Evolutionary conservation across 2,888 invertebrate genomes (phyloP).

Genomic region (Phytoseiulus persimilis): DNA sequence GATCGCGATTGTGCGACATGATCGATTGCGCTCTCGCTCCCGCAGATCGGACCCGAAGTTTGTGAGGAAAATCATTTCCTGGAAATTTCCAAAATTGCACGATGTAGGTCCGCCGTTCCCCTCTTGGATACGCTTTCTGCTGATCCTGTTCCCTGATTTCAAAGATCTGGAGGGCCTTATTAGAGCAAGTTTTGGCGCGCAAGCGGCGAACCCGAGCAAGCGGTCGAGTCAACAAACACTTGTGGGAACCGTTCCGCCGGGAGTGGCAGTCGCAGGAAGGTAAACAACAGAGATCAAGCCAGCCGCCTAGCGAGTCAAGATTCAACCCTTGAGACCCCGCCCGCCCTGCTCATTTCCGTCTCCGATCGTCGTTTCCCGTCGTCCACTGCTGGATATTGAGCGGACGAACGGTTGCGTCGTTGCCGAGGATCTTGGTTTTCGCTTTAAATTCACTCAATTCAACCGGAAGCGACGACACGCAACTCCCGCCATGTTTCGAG

Average conservation of each 20-base stretch:
- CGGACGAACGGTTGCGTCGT: neutral
- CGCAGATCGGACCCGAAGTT: too few relatives aligned
- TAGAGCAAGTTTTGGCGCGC: neutral
- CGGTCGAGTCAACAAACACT: constrained; percentile 24
- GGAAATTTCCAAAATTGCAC: too few relatives aligned
- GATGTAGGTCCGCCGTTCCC: too few relatives aligned
- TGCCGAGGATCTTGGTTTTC: neutral
- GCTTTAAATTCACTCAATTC: neutral
- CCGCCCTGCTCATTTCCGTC: neutral
- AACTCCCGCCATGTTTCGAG: too few relatives aligned
- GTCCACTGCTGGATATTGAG: neutral
- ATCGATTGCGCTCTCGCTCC: too few relatives aligned
- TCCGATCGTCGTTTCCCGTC: neutral
- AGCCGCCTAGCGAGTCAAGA: neutral
- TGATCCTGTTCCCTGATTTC: neutral
- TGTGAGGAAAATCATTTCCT: too few relatives aligned
- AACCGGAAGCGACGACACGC: neutral
- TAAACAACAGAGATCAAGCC: neutral
- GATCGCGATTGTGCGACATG: too few relatives aligned
- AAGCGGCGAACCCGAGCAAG: neutral
- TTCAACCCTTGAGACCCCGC: neutral
- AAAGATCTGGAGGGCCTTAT: neutral
- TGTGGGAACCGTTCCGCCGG: neutral
- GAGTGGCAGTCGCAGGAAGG: neutral
- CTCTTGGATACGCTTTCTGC: too few relatives aligned